Evolutionary conservation across 2,797 vertebrate genomes (phyloP).

Genomic region (Myripristis jacobus): DNA sequence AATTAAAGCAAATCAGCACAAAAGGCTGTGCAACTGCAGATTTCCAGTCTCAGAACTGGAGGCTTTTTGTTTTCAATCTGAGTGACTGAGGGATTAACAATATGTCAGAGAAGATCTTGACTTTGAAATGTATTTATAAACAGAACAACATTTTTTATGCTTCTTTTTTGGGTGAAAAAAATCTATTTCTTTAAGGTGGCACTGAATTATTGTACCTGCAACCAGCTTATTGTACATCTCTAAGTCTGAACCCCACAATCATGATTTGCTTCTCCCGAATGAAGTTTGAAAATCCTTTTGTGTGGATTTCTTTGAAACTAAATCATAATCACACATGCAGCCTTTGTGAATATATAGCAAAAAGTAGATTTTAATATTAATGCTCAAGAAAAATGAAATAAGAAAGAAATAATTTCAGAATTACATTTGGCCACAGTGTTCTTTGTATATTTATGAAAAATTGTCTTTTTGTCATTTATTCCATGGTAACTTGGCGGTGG

Average conservation of each 20-base stretch:
- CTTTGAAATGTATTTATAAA: neutral
- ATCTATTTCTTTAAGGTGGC: neutral
- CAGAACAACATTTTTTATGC: neutral
- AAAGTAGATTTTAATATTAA: neutral
- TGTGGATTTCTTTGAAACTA: neutral
- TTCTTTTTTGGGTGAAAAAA: neutral
- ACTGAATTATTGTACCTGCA: neutral
- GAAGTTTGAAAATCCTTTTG: neutral
- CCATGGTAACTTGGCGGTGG: conserved; percentile 14
- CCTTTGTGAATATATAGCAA: neutral
- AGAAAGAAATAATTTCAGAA: conserved; percentile 26
- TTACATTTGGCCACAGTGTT: conserved; percentile 20
- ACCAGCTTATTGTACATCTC: neutral
- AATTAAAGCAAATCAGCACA: neutral
- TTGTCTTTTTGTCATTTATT: neutral
- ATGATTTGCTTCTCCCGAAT: neutral
- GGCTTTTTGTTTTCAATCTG: neutral
- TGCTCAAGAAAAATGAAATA: too few relatives aligned
- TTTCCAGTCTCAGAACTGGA: neutral
- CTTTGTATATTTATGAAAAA: conserved; percentile 14
- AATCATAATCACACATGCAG: neutral
- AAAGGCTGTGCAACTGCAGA: neutral
- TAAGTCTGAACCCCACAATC: neutral
- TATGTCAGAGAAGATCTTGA: neutral
- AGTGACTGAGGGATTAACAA: neutral